Conservation (phyloP, 2,797 vertebrate species). For the Pachyuromys duprasi region DNA sequence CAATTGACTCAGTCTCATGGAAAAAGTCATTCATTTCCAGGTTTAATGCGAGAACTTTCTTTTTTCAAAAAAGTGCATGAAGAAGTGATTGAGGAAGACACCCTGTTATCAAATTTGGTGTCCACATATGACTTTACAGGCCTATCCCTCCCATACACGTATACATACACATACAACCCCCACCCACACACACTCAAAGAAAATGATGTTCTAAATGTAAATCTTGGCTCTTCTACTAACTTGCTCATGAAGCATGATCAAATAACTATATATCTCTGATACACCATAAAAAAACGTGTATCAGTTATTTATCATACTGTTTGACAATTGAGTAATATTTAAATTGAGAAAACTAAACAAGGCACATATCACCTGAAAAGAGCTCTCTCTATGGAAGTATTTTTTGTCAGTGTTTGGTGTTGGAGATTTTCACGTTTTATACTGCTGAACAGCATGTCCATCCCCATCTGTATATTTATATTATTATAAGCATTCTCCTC, state of each 20-base stretch:
- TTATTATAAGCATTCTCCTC: background rate
- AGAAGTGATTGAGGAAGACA: background rate
- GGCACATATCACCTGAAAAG: background rate
- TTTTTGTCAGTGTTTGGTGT: background rate
- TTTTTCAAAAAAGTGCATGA: background rate
- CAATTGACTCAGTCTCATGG: background rate
- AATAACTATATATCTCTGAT: background rate
- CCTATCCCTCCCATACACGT: accelerated
- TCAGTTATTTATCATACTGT: background rate
- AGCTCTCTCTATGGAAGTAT: background rate
- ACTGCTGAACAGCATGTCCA: background rate
- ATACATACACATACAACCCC: background rate
- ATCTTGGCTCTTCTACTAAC: background rate
- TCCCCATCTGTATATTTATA: background rate
- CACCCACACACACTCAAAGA: background rate
- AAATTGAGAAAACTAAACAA: conserved; percentile 12
- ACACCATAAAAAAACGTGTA: background rate
- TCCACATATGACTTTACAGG: background rate
- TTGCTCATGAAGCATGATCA: background rate
- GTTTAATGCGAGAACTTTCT: background rate
- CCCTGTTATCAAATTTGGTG: background rate
- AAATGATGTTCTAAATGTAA: background rate
- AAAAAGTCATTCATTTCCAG: background rate
- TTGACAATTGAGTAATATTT: conserved; percentile 44
- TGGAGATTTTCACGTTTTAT: background rate